phyloP scores from a whole-genome alignment of 1,140 invertebrate genomes.

The Zaprionus capensis region DNA sequence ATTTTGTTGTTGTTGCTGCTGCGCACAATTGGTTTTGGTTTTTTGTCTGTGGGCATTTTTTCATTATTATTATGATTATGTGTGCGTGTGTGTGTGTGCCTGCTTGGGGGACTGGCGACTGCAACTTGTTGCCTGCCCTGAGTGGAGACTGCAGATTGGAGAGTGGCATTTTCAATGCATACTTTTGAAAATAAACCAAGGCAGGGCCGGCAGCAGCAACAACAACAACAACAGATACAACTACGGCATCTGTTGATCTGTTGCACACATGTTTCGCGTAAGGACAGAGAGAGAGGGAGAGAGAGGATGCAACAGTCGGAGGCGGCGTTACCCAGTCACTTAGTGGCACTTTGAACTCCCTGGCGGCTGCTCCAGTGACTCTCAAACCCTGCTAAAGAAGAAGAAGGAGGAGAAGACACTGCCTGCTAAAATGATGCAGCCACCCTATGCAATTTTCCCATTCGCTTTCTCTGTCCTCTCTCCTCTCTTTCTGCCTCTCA shows the following conservation, averaged over 20 bases:
- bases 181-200: slow-evolving; percentile 65
- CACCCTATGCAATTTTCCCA: slow-evolving; percentile 16
- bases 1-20: slow-evolving; percentile 47
- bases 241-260: slow-evolving; percentile 50
- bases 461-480: neutral
- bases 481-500: neutral
- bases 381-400: slow-evolving; percentile 32
- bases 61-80: slow-evolving; percentile 48
- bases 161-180: slow-evolving; percentile 61
- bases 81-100: slow-evolving; percentile 38
- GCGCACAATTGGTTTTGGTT: slow-evolving; percentile 32
- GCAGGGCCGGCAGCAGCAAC: slow-evolving; percentile 35
- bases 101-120: slow-evolving; percentile 49
- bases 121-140: neutral
- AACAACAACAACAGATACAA: slow-evolving; percentile 17
- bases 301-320: slow-evolving; percentile 17
- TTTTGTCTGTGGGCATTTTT: slow-evolving; percentile 35
- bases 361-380: slow-evolving; percentile 49
- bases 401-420: slow-evolving; percentile 24
- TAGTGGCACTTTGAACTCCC: slow-evolving; percentile 70
- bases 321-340: slow-evolving; percentile 67
- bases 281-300: neutral
- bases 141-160: slow-evolving; percentile 31
- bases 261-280: slow-evolving; percentile 60
- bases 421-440: slow-evolving; percentile 41